Conservation (phyloP, 2,797 vertebrate species). For the Epinephelus coioides region DNA sequence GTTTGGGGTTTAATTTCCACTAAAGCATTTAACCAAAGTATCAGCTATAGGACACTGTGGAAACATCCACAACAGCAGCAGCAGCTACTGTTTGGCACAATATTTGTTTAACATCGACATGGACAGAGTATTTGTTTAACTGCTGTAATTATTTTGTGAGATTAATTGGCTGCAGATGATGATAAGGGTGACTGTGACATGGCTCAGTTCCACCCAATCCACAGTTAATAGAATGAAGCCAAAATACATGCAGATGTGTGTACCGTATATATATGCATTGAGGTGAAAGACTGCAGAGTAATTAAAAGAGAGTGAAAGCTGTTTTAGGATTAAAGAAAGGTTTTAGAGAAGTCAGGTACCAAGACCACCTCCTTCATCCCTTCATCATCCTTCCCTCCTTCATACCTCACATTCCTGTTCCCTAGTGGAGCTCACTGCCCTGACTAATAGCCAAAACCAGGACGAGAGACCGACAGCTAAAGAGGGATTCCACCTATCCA, state of each 20-base stretch:
- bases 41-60: neutral
- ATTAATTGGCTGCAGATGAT: conserved; percentile 6
- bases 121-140: conserved; percentile 17
- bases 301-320: neutral
- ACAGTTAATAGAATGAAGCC: neutral
- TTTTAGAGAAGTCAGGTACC: conserved; percentile 11
- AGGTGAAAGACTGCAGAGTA: neutral
- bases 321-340: neutral
- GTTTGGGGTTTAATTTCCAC: too few relatives aligned
- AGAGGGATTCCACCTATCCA: conserved; percentile 14
- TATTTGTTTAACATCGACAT: conserved; percentile 15
- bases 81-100: neutral
- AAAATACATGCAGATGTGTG: neutral
- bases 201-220: neutral
- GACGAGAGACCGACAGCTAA: neutral
- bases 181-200: conserved; percentile 22
- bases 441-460: conserved; percentile 24
- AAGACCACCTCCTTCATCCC: conserved; percentile 18
- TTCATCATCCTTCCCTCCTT: conserved; percentile 23
- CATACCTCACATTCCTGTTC: conserved; percentile 53
- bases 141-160: conserved; percentile 26
- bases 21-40: too few relatives aligned
- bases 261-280: too few relatives aligned
- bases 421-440: conserved; percentile 28
- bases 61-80: neutral